Evolutionary conservation across 2,797 vertebrate genomes (phyloP), one percentile per base, ranked within the genome.

Genomic region (Salmo trutta): DNA sequence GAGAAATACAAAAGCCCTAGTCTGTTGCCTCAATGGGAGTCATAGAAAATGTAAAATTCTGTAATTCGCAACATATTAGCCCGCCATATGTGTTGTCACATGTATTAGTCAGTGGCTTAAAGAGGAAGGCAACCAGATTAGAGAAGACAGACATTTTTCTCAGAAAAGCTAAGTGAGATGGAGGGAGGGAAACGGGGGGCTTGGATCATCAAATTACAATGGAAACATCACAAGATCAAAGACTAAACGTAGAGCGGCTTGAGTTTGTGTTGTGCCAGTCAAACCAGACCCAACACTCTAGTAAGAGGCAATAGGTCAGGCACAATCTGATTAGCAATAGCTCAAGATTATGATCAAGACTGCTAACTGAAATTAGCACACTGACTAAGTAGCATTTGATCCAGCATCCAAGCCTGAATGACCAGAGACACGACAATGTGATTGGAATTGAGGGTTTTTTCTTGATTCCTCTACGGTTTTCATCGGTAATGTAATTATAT

Each of bases 1-100:
- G 68, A 78, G 77, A 83, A 89, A 82, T 76, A 78, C 72, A 77
- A 84, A 83, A 79, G 65, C 56, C 67, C 70, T 62, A 62, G 70
- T 68, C 51, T 77, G 67, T 82, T 85, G 68, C 56, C 56, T 62
- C 56, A 65, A 83, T 76, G 4, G 33, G 73, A 77, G 76, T 83
- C 73, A 74, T 21, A 2, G 56, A 59, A 81, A 76, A 81, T 72
- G 54, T 52, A 19, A 29, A 62, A 62, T 21, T n/a, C n/a, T 62
- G 19, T 62, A 21, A 64, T 65, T 67, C 21, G 24, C 41, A 36
- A 59, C 66, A 73, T 71, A 81, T 67, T 47, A 62, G 15, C 29
- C 24, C 24, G 31, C 66, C 59, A 54, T 54, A 53, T 75, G 24
- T 79, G 72, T 41, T 79, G 72, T 56, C 54, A 74, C 64, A 74